These are phyloP conservation scores for Forbesichthys agassizii DNA, from an alignment of 2,113 vertebrate species.

Conservation along the genomic window DNA sequence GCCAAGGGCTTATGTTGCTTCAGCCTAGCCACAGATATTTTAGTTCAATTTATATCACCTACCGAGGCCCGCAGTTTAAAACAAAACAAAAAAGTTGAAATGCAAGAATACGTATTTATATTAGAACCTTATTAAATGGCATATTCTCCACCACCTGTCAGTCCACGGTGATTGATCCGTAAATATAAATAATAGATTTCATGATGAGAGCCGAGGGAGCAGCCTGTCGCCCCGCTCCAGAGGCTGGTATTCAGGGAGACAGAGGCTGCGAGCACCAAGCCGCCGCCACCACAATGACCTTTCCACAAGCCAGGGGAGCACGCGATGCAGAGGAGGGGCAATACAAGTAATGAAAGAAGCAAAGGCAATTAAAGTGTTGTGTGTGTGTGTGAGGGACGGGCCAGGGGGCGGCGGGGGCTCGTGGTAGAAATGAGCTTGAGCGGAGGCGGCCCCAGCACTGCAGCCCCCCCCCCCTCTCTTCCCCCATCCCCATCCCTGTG, in stretches of 20 bases:
- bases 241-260: slow-evolving; percentile 50
- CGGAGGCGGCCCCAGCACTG: slow-evolving; percentile 65
- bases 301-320: slow-evolving; percentile 74
- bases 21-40: slow-evolving; percentile 12
- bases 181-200: slow-evolving; percentile 32
- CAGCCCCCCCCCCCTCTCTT: slow-evolving; percentile 68
- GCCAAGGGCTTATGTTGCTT: slow-evolving; percentile 9
- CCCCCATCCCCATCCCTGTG: slow-evolving; percentile 72
- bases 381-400: slow-evolving; percentile 21
- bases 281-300: slow-evolving; percentile 72
- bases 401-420: slow-evolving; percentile 45
- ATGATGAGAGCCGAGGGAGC: slow-evolving; percentile 24
- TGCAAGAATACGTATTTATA: slow-evolving; percentile 12
- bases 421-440: slow-evolving; percentile 72
- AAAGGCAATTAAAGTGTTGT: slow-evolving; percentile 80
- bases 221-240: slow-evolving; percentile 19
- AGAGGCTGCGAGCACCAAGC: slow-evolving; percentile 34
- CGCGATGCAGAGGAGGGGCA: slow-evolving; percentile 76
- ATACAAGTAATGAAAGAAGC: slow-evolving; percentile 82
- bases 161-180: slow-evolving; percentile 12
- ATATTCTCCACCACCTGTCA: background rate
- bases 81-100: slow-evolving; percentile 8
- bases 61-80: background rate
- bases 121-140: background rate
- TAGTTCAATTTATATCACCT: slow-evolving; percentile 15